A percentile compares a stretch with the other conserved stretches of the same genome.
Evolutionary conservation across 2,888 invertebrate genomes (phyloP).

Genomic region (Lucinisca nassula): DNA sequence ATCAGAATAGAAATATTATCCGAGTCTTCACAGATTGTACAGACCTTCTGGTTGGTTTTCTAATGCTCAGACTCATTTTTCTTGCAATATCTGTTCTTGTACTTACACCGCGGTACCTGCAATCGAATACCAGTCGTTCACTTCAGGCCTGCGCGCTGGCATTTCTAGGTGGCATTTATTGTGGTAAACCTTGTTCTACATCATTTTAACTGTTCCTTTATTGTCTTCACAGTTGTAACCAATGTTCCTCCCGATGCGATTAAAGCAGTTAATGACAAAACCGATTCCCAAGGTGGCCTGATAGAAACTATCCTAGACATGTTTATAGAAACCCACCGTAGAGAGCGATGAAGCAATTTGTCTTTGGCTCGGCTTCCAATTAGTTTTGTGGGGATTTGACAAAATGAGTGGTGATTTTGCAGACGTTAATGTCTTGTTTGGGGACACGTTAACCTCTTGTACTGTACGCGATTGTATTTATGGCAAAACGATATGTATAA

Average conservation of each 20-base stretch:
- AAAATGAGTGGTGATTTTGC: neutral
- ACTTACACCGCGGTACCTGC: slow-evolving; percentile 9
- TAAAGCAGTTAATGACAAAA: slow-evolving; percentile 8
- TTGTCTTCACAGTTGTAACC: slow-evolving; percentile 44
- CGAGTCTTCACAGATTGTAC: too few relatives aligned
- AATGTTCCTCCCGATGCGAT: slow-evolving; percentile 2
- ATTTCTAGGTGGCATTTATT: slow-evolving; percentile 32
- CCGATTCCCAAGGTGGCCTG: neutral
- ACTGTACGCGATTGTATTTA: neutral
- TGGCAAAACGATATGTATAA: too few relatives aligned
- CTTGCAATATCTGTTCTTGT: neutral
- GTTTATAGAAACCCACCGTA: neutral
- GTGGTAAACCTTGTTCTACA: slow-evolving; percentile 33
- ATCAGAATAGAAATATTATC: too few relatives aligned
- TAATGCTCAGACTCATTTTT: too few relatives aligned
- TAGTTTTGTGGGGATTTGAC: slow-evolving; percentile 15
- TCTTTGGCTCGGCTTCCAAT: neutral
- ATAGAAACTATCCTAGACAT: slow-evolving; percentile 3
- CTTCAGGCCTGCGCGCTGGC: slow-evolving; percentile 7
- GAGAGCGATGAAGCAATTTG: neutral
- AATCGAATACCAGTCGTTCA: neutral
- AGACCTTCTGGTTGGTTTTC: too few relatives aligned
- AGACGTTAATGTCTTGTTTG: neutral
- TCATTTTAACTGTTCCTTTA: slow-evolving; percentile 60
- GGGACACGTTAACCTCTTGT: neutral